Conservation (phyloP, 2,113 vertebrate genomes). For the Lanius collurio region DNA sequence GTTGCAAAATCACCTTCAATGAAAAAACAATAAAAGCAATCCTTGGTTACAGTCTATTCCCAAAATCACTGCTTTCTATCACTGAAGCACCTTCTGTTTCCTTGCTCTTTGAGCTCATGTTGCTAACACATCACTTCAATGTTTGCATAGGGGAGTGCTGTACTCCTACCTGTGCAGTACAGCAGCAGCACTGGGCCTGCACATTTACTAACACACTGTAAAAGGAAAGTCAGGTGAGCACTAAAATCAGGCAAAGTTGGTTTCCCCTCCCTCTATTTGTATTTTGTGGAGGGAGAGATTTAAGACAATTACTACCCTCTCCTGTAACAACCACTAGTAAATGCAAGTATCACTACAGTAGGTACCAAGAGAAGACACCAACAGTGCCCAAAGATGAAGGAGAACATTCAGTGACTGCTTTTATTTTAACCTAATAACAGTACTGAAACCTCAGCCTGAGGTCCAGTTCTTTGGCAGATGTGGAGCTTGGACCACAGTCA, state of each 20-base stretch:
- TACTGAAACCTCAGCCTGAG: neutral
- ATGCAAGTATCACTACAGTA: neutral
- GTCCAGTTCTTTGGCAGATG: neutral
- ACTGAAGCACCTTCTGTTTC: neutral
- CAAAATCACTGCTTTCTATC: neutral
- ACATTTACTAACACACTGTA: neutral
- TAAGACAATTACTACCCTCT: neutral
- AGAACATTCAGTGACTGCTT: neutral
- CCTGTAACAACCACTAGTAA: neutral
- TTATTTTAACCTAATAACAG: neutral
- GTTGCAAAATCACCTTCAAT: slow-evolving; percentile 87
- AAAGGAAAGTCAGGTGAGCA: neutral
- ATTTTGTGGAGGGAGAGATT: neutral
- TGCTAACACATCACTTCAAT: neutral
- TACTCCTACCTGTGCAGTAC: neutral
- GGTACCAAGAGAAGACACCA: neutral
- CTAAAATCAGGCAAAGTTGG: neutral
- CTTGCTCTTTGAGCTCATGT: neutral
- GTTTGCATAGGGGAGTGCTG: neutral
- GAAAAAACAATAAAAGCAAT: slow-evolving; percentile 3
- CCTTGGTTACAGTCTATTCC: neutral
- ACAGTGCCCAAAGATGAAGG: neutral
- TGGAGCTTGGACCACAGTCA: neutral
- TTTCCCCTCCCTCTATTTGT: neutral
- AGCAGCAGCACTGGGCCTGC: neutral